phyloP scores from a whole-genome alignment of 2,113 vertebrate genomes.

The Mystacornis crossleyi region DNA sequence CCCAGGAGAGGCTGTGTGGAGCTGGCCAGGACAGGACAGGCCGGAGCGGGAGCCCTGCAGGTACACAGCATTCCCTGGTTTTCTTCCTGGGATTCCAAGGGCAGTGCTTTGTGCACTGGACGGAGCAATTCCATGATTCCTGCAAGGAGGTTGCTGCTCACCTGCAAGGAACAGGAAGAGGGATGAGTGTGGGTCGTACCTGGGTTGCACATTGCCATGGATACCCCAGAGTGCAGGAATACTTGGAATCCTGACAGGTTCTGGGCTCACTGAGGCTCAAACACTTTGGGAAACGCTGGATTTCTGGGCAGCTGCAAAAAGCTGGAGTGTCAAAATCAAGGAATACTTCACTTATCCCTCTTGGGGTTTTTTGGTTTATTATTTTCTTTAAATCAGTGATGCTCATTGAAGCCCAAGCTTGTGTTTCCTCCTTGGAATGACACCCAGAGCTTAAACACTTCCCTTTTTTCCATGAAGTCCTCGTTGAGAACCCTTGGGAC shows the following conservation, averaged over 20 bases:
- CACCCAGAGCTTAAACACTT: background rate
- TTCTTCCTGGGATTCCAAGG: background rate
- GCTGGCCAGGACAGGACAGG: background rate
- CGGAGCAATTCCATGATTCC: background rate
- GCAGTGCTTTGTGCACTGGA: background rate
- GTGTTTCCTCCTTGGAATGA: background rate
- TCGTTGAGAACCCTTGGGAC: conserved; percentile 89
- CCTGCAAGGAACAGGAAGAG: background rate
- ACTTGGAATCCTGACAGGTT: background rate
- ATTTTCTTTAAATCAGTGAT: background rate
- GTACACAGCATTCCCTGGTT: conserved; percentile 2
- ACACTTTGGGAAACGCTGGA: background rate
- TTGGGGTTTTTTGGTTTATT: background rate
- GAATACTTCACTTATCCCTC: background rate
- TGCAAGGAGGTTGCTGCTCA: fast-evolving
- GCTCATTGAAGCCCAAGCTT: background rate
- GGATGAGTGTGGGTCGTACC: background rate
- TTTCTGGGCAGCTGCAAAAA: background rate
- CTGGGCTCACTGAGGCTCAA: background rate
- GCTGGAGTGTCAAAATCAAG: background rate
- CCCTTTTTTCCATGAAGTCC: background rate
- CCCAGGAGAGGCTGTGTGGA: conserved; percentile 48
- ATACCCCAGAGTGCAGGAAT: background rate
- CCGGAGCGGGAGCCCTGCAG: background rate
- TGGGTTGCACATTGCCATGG: background rate